phyloP scores from a whole-genome alignment of 2,797 vertebrate species.

The Borostomias antarcticus region DNA sequence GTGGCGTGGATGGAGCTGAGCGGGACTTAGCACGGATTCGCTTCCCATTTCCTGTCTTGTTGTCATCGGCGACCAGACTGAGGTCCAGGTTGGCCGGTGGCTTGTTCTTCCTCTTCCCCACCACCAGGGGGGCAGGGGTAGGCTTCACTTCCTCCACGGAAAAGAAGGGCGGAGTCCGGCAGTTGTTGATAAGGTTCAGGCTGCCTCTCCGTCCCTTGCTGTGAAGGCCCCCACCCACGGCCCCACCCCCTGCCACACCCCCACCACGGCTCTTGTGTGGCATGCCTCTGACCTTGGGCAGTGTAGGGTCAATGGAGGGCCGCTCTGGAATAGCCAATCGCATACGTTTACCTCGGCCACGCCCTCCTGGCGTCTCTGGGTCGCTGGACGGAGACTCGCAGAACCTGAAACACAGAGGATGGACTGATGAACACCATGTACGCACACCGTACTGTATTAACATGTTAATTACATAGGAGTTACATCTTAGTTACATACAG shows the following conservation, averaged over 20 bases:
- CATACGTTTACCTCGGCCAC: constrained; percentile 92
- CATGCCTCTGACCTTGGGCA: constrained; percentile 89
- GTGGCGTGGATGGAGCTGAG: constrained; percentile 93
- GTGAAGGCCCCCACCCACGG: constrained; percentile 77
- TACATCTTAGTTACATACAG: too few relatives aligned
- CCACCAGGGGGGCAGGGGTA: constrained; percentile 74
- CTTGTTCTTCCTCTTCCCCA: constrained; percentile 92
- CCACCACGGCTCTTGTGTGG: constrained; percentile 89
- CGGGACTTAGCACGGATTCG: constrained; percentile 93
- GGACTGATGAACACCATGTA: neutral
- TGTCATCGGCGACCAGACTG: constrained; percentile 88
- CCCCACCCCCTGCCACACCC: constrained; percentile 39
- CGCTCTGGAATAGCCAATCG: constrained; percentile 82
- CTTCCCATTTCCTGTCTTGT: constrained; percentile 87
- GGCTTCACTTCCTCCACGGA: constrained; percentile 90
- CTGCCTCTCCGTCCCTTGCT: constrained; percentile 91
- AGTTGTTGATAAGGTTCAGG: constrained; percentile 90
- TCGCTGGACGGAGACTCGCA: constrained; percentile 97
- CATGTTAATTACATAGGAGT: too few relatives aligned
- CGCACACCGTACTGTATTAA: too few relatives aligned
- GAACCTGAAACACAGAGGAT: constrained; percentile 79
- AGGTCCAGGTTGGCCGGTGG: constrained; percentile 91
- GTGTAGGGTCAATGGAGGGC: constrained; percentile 79
- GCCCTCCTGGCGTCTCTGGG: constrained; percentile 90
- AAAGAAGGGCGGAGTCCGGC: constrained; percentile 89